phyloP scores from a whole-genome alignment of 2,113 vertebrate genomes.

The Anarhynchus alexandrinus region DNA sequence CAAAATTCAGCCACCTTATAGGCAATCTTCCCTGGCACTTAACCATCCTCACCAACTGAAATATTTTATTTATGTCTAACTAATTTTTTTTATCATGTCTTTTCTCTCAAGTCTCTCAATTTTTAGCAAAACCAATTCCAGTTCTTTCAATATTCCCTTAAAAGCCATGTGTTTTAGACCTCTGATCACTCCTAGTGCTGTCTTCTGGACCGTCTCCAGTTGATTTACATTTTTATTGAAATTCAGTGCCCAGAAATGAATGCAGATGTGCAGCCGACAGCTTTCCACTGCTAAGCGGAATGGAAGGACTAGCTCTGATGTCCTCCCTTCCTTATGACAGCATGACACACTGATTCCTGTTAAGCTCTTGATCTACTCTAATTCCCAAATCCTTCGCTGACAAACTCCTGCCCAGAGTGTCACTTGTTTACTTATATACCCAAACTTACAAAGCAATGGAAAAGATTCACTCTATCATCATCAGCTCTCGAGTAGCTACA shows the following conservation, averaged over 20 bases:
- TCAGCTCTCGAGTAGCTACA: not conserved
- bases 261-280: not conserved
- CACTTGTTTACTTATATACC: not conserved
- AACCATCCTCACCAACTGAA: accelerated
- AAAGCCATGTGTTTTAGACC: not conserved
- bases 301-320: not conserved
- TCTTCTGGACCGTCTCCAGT: not conserved
- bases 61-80: not conserved
- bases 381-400: not conserved
- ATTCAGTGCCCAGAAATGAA: not conserved
- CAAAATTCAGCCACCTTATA: not conserved
- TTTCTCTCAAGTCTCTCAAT: not conserved
- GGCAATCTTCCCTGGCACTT: not conserved
- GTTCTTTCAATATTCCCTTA: not conserved
- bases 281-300: not conserved
- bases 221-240: conserved; percentile 16
- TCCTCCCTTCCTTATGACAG: not conserved
- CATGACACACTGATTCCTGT: not conserved
- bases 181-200: not conserved
- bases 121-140: not conserved
- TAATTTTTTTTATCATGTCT: not conserved
- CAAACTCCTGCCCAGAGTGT: not conserved
- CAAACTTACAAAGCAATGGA: not conserved
- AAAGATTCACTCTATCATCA: not conserved
- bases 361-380: not conserved